These are phyloP conservation scores for Forficula auricularia DNA, from an alignment of 1,140 invertebrate species.

Conservation along the genomic window DNA sequence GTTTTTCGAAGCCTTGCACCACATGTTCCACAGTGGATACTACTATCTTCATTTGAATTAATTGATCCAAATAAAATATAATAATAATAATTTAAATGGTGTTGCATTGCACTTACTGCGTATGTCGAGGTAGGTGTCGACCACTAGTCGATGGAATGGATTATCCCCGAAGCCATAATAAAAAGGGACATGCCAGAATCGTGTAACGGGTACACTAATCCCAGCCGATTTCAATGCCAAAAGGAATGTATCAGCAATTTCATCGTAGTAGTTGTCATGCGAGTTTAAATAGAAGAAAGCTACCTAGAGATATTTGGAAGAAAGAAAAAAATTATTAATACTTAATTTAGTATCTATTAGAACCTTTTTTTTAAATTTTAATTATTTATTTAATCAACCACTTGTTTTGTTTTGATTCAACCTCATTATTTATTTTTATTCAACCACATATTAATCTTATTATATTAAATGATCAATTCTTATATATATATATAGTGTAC, in stretches of 20 bases:
- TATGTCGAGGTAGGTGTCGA: conserved; percentile 54
- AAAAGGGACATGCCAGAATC: conserved; percentile 57
- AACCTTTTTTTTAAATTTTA: no score
- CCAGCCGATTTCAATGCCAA: conserved; percentile 43
- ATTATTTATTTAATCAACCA: no score
- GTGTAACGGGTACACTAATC: conserved; percentile 43
- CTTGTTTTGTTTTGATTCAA: no score
- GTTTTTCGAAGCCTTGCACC: no score
- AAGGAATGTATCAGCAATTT: conserved; percentile 53
- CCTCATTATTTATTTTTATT: neutral
- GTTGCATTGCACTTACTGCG: conserved; percentile 45
- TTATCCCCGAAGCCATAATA: conserved; percentile 56
- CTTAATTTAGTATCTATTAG: no score
- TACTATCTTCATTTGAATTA: no score
- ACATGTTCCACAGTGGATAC: no score
- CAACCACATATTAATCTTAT: no score
- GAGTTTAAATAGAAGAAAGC: conserved; percentile 57
- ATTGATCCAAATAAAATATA: no score
- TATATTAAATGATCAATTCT: neutral
- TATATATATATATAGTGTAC: no score
- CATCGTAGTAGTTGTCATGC: conserved; percentile 44
- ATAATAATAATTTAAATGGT: no score
- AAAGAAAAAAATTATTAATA: conserved; percentile 8
- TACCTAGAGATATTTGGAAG: conserved; percentile 52
- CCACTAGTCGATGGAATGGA: conserved; percentile 61